Base-by-base conservation (phyloP, 2,888 invertebrate species). In the Byasa hedistus region DNA sequence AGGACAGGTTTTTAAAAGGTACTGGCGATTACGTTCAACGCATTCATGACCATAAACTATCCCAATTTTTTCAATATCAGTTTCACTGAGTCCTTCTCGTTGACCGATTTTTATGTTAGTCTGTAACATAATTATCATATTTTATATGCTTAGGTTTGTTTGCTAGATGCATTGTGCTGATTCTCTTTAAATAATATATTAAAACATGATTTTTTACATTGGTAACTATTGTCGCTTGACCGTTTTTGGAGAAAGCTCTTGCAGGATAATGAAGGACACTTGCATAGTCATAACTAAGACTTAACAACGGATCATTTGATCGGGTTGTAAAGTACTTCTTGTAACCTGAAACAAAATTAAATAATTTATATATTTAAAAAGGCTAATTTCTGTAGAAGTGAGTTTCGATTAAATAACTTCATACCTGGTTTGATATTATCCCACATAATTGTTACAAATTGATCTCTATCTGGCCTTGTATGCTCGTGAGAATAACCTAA, bases 401-500 rank as follows among this genome's bases (percentile, higher is more conserved):
- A n/a, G n/a, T n/a, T 39, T 48, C 3, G n/a, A 8, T 19, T 48
- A 48, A 19, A n/a, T 22, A 1, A 22, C 10, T 22, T 48, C 12
- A 21, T 80, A 94, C 95, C 94, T 59, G 92, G 85, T 79, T 93
- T 92, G 64, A 96, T 95, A 76, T 96, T 96, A 3, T 93, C 83
- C 93, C 95, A 96, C 55, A 93, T 80, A 51, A 96, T 93, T 5
- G 89, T 86, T 48, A 95, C 93, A 79, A 91, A 93, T 22, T 92
- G 86, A 75, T 96, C 96, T 36, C 96, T 90, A 73, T 96, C 96
- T 68, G 93, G 92, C 57, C 96, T 92, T 67, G 94, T 95, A 79
- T 96, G 96, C 74, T 96, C 96, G 75, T 96, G 96, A 12, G 95
- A 86, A 79, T 96, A 96, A 0, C 96, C 96, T 22, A 95, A 83